phyloP scores from a whole-genome alignment of 1,140 invertebrate species.

The Papilio glaucus region DNA sequence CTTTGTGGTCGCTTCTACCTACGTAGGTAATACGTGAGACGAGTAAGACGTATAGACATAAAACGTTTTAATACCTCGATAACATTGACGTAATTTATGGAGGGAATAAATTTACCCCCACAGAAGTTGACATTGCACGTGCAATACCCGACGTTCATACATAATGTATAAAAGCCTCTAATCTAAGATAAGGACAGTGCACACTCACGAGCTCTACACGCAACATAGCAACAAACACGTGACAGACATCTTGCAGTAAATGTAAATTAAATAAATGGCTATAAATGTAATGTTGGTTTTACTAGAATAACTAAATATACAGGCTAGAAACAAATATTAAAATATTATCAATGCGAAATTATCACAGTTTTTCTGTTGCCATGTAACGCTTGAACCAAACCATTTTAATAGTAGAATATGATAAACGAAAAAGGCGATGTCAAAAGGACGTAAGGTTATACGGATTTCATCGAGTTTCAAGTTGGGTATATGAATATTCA shows the following conservation, averaged over 20 bases:
- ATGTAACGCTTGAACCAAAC: too few species aligned
- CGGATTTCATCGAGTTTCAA: too few species aligned
- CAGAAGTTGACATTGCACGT: neutral
- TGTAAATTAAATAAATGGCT: neutral
- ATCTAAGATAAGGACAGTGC: neutral
- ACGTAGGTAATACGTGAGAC: too few species aligned
- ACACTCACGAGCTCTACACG: neutral
- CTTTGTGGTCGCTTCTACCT: too few species aligned
- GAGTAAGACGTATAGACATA: neutral
- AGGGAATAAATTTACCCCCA: neutral
- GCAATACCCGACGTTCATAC: neutral
- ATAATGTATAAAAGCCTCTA: neutral
- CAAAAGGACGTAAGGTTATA: too few species aligned
- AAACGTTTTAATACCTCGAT: neutral
- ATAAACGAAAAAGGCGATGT: too few species aligned
- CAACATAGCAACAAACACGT: neutral
- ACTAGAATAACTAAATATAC: neutral
- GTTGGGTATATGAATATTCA: too few species aligned
- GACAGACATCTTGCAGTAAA: neutral
- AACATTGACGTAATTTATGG: conserved; percentile 5
- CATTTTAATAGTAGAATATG: too few species aligned
- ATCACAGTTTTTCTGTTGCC: too few species aligned
- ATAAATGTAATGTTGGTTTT: neutral
- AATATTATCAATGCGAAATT: too few species aligned
- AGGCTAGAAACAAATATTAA: too few species aligned